phyloP scores from a whole-genome alignment of 2,113 vertebrate genomes.

The Psilopsiagon aymara region DNA sequence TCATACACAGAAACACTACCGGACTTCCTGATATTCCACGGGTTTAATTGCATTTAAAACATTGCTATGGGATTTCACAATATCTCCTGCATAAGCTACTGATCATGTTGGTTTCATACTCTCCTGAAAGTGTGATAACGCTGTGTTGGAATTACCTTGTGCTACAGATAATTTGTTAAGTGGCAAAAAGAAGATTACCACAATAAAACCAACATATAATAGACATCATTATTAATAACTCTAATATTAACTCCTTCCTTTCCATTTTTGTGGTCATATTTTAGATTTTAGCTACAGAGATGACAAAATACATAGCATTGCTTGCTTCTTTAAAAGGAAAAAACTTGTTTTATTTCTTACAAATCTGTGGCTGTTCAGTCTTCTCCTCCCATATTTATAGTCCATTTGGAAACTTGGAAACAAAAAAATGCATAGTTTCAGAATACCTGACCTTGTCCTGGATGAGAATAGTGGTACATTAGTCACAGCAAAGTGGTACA shows the following conservation, averaged over 20 bases:
- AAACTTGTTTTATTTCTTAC: neutral
- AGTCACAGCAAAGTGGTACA: neutral
- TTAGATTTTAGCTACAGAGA: neutral
- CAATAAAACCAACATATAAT: neutral
- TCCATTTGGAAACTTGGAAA: neutral
- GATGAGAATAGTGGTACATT: neutral
- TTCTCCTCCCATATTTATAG: neutral
- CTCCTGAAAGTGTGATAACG: neutral
- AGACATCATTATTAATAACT: neutral
- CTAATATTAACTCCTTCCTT: neutral
- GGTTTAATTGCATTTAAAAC: neutral
- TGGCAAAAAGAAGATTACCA: neutral
- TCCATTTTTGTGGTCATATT: neutral
- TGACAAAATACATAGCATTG: neutral
- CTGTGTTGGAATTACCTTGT: neutral
- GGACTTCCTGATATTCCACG: neutral
- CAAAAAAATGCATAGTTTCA: neutral
- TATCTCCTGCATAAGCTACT: neutral
- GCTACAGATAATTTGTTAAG: neutral
- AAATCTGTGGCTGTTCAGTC: neutral
- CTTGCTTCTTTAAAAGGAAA: neutral
- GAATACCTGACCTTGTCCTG: neutral
- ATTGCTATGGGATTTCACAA: neutral
- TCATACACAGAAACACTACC: neutral
- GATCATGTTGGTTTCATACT: neutral